Conservation (phyloP, 2,888 invertebrate species). For the Embidobia sp. region DNA sequence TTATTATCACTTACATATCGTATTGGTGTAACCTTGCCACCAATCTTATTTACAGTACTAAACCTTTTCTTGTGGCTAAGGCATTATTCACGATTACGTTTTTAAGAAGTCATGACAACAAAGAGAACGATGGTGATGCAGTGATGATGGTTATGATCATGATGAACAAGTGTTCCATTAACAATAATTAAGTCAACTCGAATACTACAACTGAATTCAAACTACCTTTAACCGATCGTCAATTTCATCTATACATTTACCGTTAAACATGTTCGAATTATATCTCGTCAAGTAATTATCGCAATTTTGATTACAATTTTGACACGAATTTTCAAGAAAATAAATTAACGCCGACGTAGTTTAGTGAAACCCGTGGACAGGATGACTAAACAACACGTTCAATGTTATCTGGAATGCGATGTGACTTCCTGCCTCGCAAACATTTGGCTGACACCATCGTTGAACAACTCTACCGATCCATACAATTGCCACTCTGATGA, state of each 20-base stretch:
- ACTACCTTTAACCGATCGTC: conserved; percentile 3
- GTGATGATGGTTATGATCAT: conserved; percentile 37
- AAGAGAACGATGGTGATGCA: conserved; percentile 36
- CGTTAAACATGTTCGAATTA: too few relatives aligned
- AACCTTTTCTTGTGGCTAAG: conserved; percentile 31
- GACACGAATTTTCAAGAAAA: neutral
- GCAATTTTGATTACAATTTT: conserved; percentile 1
- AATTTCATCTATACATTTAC: neutral
- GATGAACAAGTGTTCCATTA: conserved; percentile 5
- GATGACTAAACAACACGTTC: neutral
- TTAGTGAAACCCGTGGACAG: too few relatives aligned
- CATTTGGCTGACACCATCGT: too few relatives aligned
- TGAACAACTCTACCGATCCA: neutral
- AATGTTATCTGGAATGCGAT: neutral
- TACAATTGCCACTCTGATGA: too few relatives aligned
- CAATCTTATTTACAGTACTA: conserved; percentile 57
- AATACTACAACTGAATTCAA: neutral
- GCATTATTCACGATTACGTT: conserved; percentile 32
- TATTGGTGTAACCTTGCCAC: conserved; percentile 47
- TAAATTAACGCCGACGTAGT: neutral
- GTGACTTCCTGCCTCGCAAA: too few relatives aligned
- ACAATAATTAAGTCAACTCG: conserved; percentile 13
- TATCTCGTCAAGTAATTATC: neutral
- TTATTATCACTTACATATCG: conserved; percentile 62
- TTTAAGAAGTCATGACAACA: conserved; percentile 30